Conservation (phyloP, 2,888 invertebrate species). For the Abscondita cerata region DNA sequence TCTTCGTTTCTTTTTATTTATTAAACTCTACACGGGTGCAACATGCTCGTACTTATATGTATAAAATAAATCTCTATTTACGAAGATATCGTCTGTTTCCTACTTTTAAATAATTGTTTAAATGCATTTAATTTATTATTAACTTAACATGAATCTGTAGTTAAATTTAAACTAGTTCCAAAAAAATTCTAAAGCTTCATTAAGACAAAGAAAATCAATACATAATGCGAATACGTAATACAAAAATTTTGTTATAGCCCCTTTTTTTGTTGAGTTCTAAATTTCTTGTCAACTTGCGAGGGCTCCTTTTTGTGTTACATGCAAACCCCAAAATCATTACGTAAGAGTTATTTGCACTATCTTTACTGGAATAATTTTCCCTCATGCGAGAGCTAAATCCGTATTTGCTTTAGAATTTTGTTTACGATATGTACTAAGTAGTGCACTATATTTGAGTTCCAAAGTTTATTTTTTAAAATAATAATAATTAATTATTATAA, state of each 20-base stretch:
- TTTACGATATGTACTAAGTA: no score
- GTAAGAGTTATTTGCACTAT: slow-evolving; percentile 1
- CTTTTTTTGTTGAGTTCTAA: background rate
- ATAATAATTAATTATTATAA: no score
- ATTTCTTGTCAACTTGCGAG: slow-evolving; percentile 3
- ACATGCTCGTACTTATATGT: background rate
- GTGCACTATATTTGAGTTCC: no score
- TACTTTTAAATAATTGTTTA: no score
- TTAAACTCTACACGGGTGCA: background rate
- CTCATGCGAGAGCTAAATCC: no score
- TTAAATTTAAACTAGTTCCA: no score
- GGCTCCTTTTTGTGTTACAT: background rate
- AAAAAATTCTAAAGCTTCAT: no score
- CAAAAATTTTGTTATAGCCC: slow-evolving; percentile 3
- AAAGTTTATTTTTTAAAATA: no score
- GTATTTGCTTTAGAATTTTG: background rate
- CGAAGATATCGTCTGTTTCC: no score
- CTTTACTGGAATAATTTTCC: background rate
- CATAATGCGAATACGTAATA: background rate
- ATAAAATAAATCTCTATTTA: background rate
- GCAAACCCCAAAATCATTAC: background rate
- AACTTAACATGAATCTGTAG: no score
- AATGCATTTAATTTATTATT: no score
- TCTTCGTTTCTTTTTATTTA: background rate
- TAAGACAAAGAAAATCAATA: no score